These are phyloP conservation scores for Dicycla oo DNA, from an alignment of 2,888 invertebrate genomes.

Conservation along the genomic window DNA sequence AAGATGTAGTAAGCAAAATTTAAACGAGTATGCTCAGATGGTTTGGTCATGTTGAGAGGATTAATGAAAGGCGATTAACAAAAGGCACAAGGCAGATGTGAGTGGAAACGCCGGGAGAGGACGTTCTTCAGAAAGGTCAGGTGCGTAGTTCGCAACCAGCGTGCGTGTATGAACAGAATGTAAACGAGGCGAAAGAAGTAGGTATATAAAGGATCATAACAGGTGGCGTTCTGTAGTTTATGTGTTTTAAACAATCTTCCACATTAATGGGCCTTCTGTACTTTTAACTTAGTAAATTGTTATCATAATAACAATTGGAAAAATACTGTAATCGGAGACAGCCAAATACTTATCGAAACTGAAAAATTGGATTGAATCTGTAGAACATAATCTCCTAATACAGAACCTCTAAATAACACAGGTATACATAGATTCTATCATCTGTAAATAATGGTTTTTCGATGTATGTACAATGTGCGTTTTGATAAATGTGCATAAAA, in stretches of 20 bases:
- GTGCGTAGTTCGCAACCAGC: no score
- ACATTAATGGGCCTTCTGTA: not conserved
- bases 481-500: slow-evolving; percentile 11
- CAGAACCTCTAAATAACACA: not conserved
- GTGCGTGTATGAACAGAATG: no score
- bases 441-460: not conserved
- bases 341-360: not conserved
- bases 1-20: no score
- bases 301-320: not conserved
- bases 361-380: not conserved
- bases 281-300: not conserved
- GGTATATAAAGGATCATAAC: no score
- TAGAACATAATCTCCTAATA: not conserved
- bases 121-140: no score
- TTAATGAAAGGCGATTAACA: no score
- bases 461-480: slow-evolving; percentile 29
- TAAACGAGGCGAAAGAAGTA: no score
- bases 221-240: no score
- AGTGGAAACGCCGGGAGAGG: no score
- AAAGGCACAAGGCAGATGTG: no score
- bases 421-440: not conserved
- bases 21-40: no score
- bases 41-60: no score
- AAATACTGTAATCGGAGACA: not conserved
- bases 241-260: not conserved